Conservation (phyloP, 2,797 vertebrate species). For the Sebastes oblongus region DNA sequence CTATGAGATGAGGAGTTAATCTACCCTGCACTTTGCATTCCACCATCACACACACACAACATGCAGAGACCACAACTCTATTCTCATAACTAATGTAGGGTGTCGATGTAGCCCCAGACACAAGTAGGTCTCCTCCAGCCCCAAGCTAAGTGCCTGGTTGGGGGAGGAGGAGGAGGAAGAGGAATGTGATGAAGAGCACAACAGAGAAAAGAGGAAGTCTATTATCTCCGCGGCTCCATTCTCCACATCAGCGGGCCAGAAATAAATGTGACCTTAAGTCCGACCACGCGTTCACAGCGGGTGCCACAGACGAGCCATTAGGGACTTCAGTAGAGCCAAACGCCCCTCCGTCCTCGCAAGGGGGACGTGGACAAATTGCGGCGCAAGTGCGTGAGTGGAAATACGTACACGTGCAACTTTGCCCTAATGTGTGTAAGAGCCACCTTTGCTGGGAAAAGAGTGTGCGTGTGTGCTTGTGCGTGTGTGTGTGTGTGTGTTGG, state of each 20-base stretch:
- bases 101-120: slow-evolving; percentile 35
- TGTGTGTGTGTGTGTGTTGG: neutral
- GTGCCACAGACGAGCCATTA: slow-evolving; percentile 62
- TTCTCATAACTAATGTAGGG: slow-evolving; percentile 44
- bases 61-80: slow-evolving; percentile 9
- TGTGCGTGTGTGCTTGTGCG: neutral
- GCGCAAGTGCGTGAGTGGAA: neutral
- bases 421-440: neutral
- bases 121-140: slow-evolving; percentile 53
- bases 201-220: slow-evolving; percentile 31
- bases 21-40: slow-evolving; percentile 14
- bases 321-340: slow-evolving; percentile 51
- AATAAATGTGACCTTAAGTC: slow-evolving; percentile 75
- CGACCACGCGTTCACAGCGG: slow-evolving; percentile 59
- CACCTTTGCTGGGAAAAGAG: neutral
- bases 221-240: slow-evolving; percentile 49
- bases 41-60: slow-evolving; percentile 2
- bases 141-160: slow-evolving; percentile 9
- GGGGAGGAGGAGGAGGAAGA: neutral
- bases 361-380: slow-evolving; percentile 35
- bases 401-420: neutral
- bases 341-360: slow-evolving; percentile 32
- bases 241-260: slow-evolving; percentile 62
- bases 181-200: slow-evolving; percentile 27
- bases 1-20: slow-evolving; percentile 35